Conservation (phyloP, 2,888 invertebrate genomes). For the Orthosia cruda region DNA sequence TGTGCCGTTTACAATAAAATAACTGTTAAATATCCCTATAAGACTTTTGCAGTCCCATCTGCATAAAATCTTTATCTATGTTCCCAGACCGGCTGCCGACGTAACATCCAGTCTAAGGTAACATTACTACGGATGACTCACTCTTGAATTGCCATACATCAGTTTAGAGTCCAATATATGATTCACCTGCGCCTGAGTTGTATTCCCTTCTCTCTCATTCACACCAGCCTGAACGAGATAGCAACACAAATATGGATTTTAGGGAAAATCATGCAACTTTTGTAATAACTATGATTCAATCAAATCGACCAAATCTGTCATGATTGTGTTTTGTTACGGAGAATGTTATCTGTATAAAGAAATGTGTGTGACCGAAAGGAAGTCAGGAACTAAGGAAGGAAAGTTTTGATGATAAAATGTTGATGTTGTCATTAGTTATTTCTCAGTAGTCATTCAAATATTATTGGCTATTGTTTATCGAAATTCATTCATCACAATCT, state of each 20-base stretch:
- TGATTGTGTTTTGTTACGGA: conserved; percentile 36
- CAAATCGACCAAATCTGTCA: conserved; percentile 8
- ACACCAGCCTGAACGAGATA: conserved; percentile 25
- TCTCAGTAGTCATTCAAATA: conserved; percentile 22
- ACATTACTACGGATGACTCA: conserved; percentile 66
- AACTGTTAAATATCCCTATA: background rate
- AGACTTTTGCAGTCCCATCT: conserved; percentile 50
- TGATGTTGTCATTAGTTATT: background rate
- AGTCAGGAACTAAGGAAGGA: conserved; percentile 27
- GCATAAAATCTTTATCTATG: conserved; percentile 47
- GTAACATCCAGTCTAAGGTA: conserved; percentile 43
- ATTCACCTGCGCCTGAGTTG: conserved; percentile 66
- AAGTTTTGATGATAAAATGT: conserved; percentile 6
- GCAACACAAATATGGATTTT: conserved; percentile 17
- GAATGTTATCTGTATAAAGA: conserved; percentile 45
- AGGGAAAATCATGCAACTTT: conserved; percentile 40
- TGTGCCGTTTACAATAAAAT: too few species aligned
- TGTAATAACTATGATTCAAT: conserved; percentile 52
- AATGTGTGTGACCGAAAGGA: conserved; percentile 44
- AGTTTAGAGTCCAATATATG: conserved; percentile 73
- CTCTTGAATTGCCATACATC: conserved; percentile 75
- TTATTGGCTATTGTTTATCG: conserved; percentile 30
- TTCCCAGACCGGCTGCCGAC: conserved; percentile 43
- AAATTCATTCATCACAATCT: conserved; percentile 11
- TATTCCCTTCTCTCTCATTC: conserved; percentile 35